phyloP scores from a whole-genome alignment of 2,797 vertebrate species.

The Sylvilagus floridanus region DNA sequence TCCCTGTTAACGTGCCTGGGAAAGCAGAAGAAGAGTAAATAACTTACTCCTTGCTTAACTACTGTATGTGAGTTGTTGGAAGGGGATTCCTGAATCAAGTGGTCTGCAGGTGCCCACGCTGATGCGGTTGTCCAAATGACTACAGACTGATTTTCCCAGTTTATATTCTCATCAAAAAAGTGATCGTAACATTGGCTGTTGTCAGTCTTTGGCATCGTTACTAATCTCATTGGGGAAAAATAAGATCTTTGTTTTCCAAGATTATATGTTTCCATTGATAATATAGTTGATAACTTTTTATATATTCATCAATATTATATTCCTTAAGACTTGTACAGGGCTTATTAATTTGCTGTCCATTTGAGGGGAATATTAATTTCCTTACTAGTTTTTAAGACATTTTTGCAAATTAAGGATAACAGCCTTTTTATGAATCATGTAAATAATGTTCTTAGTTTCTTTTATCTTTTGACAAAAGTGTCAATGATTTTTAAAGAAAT shows the following conservation, averaged over 20 bases:
- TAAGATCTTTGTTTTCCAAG: background rate
- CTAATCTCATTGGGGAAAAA: background rate
- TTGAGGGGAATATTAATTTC: background rate
- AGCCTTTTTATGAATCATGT: background rate
- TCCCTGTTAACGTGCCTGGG: background rate
- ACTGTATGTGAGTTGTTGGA: background rate
- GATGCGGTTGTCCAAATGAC: background rate
- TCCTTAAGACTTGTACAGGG: background rate
- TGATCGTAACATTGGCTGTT: background rate
- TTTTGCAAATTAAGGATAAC: background rate
- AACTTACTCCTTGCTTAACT: background rate
- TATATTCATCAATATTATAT: background rate
- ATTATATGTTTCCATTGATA: background rate
- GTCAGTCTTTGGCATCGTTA: background rate
- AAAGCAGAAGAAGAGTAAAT: no score
- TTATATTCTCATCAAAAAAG: background rate
- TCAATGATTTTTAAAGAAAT: background rate
- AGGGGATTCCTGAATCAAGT: background rate
- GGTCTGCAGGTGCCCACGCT: background rate
- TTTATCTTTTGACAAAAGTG: constrained; percentile 15
- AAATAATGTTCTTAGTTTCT: background rate
- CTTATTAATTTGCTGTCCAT: constrained; percentile 23
- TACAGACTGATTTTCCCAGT: background rate
- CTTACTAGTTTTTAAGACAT: background rate
- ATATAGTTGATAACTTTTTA: background rate